Evolutionary conservation across 2,113 vertebrate species (phyloP).

Genomic region (human (Homo sapiens)): DNA sequence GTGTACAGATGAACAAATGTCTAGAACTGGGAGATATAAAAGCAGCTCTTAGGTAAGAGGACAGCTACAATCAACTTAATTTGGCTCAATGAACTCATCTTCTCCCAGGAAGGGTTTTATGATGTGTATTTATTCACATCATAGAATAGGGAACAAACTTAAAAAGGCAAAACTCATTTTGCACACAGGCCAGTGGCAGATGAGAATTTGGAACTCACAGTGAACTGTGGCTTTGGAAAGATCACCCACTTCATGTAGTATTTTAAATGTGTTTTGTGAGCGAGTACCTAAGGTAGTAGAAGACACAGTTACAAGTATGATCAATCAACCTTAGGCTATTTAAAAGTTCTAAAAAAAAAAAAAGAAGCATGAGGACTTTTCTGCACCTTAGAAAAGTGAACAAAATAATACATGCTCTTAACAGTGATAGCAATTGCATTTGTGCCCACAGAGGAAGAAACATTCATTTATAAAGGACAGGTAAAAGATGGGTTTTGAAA

Average conservation of each 20-base stretch:
- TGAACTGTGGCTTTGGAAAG: conserved; percentile 3
- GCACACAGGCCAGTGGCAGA: background rate
- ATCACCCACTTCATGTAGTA: background rate
- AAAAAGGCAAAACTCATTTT: background rate
- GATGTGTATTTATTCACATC: background rate
- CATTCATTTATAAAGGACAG: background rate
- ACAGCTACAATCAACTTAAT: background rate
- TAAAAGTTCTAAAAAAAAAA: background rate
- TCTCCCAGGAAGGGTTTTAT: background rate
- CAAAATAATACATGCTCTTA: background rate
- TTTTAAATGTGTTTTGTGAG: background rate
- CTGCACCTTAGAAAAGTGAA: background rate
- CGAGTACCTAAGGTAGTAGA: background rate
- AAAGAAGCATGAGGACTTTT: background rate
- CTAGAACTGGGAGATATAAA: background rate
- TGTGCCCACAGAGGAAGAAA: background rate
- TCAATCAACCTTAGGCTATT: background rate
- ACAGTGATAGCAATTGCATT: background rate
- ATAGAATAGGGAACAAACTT: background rate
- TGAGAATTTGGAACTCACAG: background rate
- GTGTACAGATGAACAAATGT: background rate
- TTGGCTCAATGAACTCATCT: background rate
- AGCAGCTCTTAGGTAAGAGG: background rate
- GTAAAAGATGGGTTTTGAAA: background rate
- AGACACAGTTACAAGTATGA: background rate